These are phyloP conservation scores for Corythaixoides concolor DNA, from an alignment of 2,113 vertebrate genomes.

Conservation along the genomic window DNA sequence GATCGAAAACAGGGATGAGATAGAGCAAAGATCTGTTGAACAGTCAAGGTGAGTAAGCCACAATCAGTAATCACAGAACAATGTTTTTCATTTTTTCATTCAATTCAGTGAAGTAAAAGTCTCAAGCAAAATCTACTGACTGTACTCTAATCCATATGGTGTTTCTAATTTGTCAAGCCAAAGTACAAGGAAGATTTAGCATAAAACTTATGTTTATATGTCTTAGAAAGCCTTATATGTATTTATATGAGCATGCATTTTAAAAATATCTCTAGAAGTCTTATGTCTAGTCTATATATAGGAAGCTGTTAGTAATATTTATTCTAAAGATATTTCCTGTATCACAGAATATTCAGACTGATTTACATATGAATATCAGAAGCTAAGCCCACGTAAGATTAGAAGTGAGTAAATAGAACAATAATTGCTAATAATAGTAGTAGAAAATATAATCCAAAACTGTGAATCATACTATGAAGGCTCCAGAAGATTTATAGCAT, in stretches of 20 bases:
- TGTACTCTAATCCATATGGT: background rate
- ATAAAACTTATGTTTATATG: background rate
- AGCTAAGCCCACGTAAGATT: background rate
- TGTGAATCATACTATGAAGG: background rate
- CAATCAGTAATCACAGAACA: background rate
- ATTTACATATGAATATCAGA: background rate
- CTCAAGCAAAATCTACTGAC: background rate
- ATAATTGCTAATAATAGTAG: background rate
- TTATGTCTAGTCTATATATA: background rate
- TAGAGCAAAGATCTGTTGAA: background rate
- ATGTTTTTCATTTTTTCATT: background rate
- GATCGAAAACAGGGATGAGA: background rate
- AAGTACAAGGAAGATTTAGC: background rate
- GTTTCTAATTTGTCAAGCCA: background rate
- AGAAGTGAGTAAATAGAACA: background rate
- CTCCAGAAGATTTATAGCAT: background rate
- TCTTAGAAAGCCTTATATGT: background rate
- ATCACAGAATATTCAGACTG: background rate
- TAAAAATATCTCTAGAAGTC: background rate
- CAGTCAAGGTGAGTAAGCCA: background rate
- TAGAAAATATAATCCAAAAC: background rate
- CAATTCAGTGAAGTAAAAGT: background rate
- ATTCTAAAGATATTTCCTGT: background rate
- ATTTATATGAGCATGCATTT: background rate
- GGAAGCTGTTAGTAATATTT: background rate